Evolutionary conservation across 2,113 vertebrate species (phyloP).

Genomic region (Microcebus ravelobensis): DNA sequence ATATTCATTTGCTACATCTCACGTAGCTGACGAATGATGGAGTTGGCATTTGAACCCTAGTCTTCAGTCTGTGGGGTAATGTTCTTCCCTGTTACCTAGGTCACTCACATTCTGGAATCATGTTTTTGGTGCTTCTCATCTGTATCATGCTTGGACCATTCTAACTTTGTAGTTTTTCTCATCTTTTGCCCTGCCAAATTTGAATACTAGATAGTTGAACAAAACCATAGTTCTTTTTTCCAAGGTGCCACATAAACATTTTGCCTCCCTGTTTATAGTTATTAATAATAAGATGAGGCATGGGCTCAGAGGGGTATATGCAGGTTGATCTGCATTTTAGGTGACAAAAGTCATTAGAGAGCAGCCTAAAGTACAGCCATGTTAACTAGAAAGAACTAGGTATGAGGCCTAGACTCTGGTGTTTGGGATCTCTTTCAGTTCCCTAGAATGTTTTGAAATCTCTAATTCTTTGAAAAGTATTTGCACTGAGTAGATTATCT

Average conservation of each 20-base stretch:
- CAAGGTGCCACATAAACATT: background rate
- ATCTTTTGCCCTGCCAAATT: background rate
- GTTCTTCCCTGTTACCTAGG: background rate
- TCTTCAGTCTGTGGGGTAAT: background rate
- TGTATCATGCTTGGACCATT: background rate
- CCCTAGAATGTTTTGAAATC: background rate
- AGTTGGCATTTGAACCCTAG: background rate
- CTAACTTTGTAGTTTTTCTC: conserved; percentile 38
- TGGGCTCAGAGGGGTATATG: background rate
- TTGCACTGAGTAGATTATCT: background rate
- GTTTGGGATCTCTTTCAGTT: background rate
- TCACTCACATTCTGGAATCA: background rate
- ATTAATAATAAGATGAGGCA: background rate
- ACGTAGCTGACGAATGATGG: background rate
- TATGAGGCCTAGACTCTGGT: background rate
- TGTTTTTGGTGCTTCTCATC: background rate
- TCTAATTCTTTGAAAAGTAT: background rate
- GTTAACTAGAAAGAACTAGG: background rate
- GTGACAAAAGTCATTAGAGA: background rate
- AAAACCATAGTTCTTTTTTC: background rate
- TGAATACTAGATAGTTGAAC: background rate
- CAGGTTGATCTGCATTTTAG: background rate
- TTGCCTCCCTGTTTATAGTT: background rate
- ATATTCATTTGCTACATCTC: background rate
- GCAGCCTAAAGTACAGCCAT: background rate